These are phyloP conservation scores for Triplophysa rosa DNA, from an alignment of 2,113 vertebrate species.

Conservation along the genomic window DNA sequence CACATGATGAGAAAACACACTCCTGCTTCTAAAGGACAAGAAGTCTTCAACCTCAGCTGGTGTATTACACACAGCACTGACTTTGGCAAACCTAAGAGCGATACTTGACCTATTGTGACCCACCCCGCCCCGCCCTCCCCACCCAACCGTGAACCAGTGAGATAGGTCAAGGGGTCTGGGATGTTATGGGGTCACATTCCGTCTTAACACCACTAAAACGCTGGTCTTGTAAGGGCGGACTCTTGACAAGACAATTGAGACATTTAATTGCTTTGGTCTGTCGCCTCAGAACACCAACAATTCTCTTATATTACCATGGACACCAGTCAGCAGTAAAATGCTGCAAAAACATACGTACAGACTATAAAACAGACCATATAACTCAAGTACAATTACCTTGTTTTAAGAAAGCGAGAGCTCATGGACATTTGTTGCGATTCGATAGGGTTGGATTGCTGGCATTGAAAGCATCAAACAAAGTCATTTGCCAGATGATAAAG, in stretches of 20 bases:
- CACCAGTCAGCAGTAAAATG: background rate
- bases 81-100: background rate
- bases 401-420: background rate
- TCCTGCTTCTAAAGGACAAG: background rate
- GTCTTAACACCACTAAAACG: conserved; percentile 29
- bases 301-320: background rate
- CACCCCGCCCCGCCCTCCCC: no score
- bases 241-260: background rate
- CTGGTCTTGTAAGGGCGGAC: background rate
- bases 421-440: background rate
- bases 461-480: no score
- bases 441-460: background rate
- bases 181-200: conserved; percentile 1
- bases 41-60: conserved; percentile 20
- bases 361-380: background rate
- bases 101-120: conserved; percentile 24
- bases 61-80: background rate
- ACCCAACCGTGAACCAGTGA: background rate
- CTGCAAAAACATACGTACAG: background rate
- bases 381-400: background rate
- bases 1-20: background rate
- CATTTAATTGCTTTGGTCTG: conserved; percentile 1
- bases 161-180: background rate
- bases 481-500: no score
- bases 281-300: background rate